phyloP scores from a whole-genome alignment of 1,140 invertebrate species.

The Sitobion miscanthi region DNA sequence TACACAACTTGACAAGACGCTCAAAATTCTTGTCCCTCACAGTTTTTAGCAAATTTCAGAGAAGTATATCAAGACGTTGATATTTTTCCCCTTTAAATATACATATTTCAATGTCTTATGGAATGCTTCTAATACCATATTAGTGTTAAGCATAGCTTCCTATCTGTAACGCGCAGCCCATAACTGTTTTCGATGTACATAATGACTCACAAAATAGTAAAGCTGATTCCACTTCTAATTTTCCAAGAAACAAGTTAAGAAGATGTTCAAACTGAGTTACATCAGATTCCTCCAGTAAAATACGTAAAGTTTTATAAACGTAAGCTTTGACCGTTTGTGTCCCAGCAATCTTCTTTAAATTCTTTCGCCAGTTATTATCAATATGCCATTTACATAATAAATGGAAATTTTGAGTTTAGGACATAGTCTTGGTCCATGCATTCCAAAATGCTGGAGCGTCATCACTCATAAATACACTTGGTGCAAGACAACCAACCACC shows the following conservation, averaged over 20 bases:
- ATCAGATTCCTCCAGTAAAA: not conserved
- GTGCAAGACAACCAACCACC: not conserved
- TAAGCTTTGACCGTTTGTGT: not conserved
- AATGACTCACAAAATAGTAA: not conserved
- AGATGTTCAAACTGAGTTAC: not conserved
- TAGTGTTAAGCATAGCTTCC: not conserved
- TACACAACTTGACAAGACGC: no score
- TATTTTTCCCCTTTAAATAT: not conserved
- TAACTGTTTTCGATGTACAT: not conserved
- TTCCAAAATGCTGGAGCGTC: slow-evolving; percentile 4
- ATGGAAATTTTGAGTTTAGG: not conserved
- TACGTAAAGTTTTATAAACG: not conserved
- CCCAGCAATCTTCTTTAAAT: not conserved
- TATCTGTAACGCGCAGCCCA: no score
- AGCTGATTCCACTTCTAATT: not conserved
- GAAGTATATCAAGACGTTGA: not conserved
- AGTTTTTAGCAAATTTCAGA: not conserved
- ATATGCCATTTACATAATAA: slow-evolving; percentile 54
- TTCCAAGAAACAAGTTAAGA: not conserved
- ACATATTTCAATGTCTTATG: not conserved
- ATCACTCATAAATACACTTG: slow-evolving; percentile 51
- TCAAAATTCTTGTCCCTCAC: no score
- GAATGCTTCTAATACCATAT: not conserved
- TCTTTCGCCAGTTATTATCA: slow-evolving; percentile 32
- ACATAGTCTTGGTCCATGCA: not conserved